Base-by-base conservation (phyloP, 2,113 vertebrate species). In the Rhodinocichla rosea region DNA sequence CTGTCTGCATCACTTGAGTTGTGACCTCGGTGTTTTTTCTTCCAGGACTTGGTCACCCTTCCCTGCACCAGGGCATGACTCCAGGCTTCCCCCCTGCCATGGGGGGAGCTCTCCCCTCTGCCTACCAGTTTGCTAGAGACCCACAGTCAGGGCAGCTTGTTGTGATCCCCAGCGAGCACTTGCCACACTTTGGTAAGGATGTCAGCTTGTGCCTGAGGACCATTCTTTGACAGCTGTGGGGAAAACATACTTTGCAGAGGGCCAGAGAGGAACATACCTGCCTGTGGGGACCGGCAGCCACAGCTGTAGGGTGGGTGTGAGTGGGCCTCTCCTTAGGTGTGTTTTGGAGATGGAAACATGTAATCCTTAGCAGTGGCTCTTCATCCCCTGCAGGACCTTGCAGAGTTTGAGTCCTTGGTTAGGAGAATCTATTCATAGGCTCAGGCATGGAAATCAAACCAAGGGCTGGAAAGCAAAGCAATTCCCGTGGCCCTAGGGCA, bases 61-160 rank as follows among this genome's bases (percentile, higher is more conserved):
- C 99, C 16, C 96, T 99, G 81, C 99, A 99, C 97, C 99, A 99
- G 96, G 98, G 98, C 60, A 98, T 99, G 97, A 97, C 99, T 19
- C 98, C 98, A 10, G 98, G 98, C 26, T 99, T 99, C 89, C 98
- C 99, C 2, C 98, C 99, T 5, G 96, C 99, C 71, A 97, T 99
- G 95, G 98, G 98, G 27, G 98, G 98, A 92, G 99, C 99, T 37
- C 98, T 99, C 50, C 98, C 99, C 8, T 98, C 99, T 0, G 97
- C 99, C 27, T 99, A 99, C 98, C 99, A 99, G 98, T 99, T 99
- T 94, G 99, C 99, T 87, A 98, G 99, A 93, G 99, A 99, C 94
- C 99, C 99, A 0, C 99, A 99, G 96, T 99, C 99, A 1, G 99
- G 99, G 74, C 99, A 99, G 97, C 98, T 99, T 42, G 98, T 99